Evolutionary conservation across 2,113 vertebrate species (phyloP), one percentile per base, ranked within the genome.

Genomic region (Corythaixoides concolor): DNA sequence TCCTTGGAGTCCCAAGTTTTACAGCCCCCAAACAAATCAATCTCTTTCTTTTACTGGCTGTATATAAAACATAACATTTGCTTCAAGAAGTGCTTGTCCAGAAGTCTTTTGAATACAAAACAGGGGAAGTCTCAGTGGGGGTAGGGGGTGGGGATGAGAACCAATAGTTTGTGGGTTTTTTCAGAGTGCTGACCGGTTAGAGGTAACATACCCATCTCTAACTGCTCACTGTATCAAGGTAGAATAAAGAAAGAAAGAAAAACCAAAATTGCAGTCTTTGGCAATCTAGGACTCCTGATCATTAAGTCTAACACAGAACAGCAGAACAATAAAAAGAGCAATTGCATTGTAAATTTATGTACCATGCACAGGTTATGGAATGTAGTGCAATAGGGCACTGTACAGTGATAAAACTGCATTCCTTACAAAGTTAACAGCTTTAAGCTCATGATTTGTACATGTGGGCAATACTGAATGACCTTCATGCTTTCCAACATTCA

Each of bases 331-430:
- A 96, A 94, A 91, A 77, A 55, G 80, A 73, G 84, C 70, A 91
- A 94, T 43, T 90, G 86, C 93, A 88, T 12, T 80, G 95, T 75
- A 88, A 91, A 75, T 96, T 94, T 97, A 91, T 91, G 94, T 91
- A 53, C 92, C 94, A 47, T 81, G 87, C 63, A 60, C 76, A 93
- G 91, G 74, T 89, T 96, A 91, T 81, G 94, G 94, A 95, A 96
- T 84, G 94, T 3, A 50, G 79, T 37, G 93, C 89, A 93, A 74
- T 24, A 95, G 91, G 93, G 95, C 81, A 95, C 85, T 53, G 83
- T n/a, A 75, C 85, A 95, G 82, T 75, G 78, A 90, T 83, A 95
- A 59, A 92, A 74, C 87, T 28, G 22, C 85, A 64, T 81, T 95
- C 91, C 87, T 96, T 20, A 59, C 81, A 64, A 74, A 91, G 87